Evolutionary conservation across 2,888 invertebrate genomes (phyloP).

Genomic region (Lagria hirta): DNA sequence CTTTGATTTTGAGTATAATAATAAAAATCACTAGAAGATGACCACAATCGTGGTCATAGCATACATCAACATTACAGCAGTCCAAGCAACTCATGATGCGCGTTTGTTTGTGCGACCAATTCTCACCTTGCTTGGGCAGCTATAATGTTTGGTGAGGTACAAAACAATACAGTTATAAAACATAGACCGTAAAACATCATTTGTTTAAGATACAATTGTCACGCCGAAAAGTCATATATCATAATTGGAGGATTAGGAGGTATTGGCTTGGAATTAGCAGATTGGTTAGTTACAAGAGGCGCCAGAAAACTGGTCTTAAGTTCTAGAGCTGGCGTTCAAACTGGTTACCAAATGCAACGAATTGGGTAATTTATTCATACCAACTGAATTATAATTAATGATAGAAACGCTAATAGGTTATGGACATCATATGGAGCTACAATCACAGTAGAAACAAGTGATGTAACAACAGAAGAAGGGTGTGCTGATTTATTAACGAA

Average conservation of each 20-base stretch:
- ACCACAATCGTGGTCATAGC: too few species aligned
- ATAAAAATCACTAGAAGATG: too few species aligned
- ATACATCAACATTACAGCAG: too few species aligned
- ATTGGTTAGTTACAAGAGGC: slow-evolving; percentile 84
- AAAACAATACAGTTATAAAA: too few species aligned
- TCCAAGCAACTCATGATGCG: too few species aligned
- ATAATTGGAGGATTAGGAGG: slow-evolving; percentile 86
- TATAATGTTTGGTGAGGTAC: too few species aligned
- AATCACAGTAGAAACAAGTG: slow-evolving; percentile 67
- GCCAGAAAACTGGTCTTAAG: slow-evolving; percentile 77
- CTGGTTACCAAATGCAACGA: slow-evolving; percentile 72
- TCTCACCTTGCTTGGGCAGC: too few species aligned
- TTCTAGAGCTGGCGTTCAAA: slow-evolving; percentile 69
- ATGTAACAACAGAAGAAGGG: slow-evolving; percentile 69
- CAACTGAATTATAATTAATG: slow-evolving; percentile 2
- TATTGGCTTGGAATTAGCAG: slow-evolving; percentile 85
- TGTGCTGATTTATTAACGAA: slow-evolving; percentile 66
- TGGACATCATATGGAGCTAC: slow-evolving; percentile 72
- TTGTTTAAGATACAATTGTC: slow-evolving; percentile 48
- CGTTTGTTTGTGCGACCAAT: too few species aligned
- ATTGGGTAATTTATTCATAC: slow-evolving; percentile 9
- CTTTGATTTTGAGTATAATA: too few species aligned
- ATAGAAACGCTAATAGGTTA: slow-evolving; percentile 50
- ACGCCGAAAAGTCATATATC: slow-evolving; percentile 59
- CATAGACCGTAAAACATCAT: too few species aligned